Percentiles rank a stretch among this genome's conserved stretches.
phyloP scores from a whole-genome alignment of 2,797 vertebrate genomes.

The Characodon lateralis region DNA sequence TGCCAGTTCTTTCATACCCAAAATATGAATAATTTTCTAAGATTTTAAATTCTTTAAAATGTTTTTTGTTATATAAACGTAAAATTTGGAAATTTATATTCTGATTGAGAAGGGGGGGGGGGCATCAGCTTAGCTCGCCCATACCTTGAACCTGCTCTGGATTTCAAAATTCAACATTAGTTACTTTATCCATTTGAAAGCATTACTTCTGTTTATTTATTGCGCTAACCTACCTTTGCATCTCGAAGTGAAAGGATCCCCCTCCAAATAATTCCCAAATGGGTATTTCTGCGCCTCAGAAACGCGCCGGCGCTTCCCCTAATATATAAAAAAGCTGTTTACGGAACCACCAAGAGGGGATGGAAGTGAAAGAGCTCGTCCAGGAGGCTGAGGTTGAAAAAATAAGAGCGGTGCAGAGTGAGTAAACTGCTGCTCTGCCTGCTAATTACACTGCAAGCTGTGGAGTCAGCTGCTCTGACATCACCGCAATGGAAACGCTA shows the following conservation, averaged over 20 bases:
- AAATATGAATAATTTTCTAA: neutral
- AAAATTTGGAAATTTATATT: too few relatives aligned
- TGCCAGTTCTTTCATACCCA: neutral
- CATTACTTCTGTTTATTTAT: neutral
- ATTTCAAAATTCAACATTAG: conserved; percentile 1
- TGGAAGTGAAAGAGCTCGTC: conserved; percentile 50
- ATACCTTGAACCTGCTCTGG: neutral
- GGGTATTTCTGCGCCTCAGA: conserved; percentile 47
- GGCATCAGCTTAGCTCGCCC: neutral
- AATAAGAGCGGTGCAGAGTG: conserved; percentile 69
- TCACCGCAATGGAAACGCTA: conserved; percentile 99
- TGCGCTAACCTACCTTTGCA: conserved; percentile 62
- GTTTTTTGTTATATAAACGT: too few relatives aligned
- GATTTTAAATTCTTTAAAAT: neutral
- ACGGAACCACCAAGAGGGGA: conserved; percentile 41
- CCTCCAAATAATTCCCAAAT: conserved; percentile 40
- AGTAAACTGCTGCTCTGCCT: conserved; percentile 87
- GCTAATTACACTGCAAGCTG: conserved; percentile 96
- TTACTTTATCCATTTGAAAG: conserved; percentile 48
- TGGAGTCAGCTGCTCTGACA: conserved; percentile 99
- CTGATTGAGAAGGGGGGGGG: too few relatives aligned
- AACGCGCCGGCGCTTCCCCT: conserved; percentile 49
- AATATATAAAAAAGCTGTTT: conserved; percentile 46
- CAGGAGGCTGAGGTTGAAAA: conserved; percentile 63
- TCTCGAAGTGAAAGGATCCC: conserved; percentile 48